Percentiles rank a stretch among this genome's conserved stretches.
Conservation (phyloP, 1,140 invertebrate genomes). For the Ridgeia piscesae region DNA sequence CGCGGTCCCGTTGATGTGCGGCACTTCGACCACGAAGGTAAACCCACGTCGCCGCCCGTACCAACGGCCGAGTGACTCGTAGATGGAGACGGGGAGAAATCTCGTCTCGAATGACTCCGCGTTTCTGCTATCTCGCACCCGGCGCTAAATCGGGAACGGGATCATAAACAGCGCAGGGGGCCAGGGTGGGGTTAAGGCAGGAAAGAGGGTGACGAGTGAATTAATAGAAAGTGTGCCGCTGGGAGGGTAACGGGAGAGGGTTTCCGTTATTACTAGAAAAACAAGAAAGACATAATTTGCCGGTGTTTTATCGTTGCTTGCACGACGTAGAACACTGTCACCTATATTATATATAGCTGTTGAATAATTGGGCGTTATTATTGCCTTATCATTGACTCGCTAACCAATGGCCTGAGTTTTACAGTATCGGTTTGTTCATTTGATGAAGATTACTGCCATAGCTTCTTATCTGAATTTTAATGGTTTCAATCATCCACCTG, state of each 20-base stretch:
- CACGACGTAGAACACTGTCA: background rate
- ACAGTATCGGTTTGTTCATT: background rate
- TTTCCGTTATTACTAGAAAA: background rate
- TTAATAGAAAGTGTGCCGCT: background rate
- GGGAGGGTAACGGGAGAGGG: background rate
- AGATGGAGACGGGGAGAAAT: no score
- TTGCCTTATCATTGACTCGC: background rate
- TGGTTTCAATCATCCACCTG: background rate
- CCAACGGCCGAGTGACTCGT: background rate
- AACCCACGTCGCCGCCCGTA: background rate
- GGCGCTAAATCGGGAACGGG: background rate
- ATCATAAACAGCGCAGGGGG: background rate
- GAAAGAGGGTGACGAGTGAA: background rate
- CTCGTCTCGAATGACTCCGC: background rate
- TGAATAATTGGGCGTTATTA: background rate
- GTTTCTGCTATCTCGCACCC: background rate
- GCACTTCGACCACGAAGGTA: background rate
- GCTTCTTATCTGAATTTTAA: background rate
- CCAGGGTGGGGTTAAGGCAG: background rate
- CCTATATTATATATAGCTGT: background rate
- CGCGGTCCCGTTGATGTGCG: background rate
- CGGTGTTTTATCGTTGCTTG: background rate
- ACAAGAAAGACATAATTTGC: background rate
- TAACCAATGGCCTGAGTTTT: background rate
- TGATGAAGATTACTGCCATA: background rate